A percentile compares a stretch with the other conserved stretches of the same genome.
Evolutionary conservation across 2,113 vertebrate species (phyloP).

Genomic region (Tachycineta bicolor): DNA sequence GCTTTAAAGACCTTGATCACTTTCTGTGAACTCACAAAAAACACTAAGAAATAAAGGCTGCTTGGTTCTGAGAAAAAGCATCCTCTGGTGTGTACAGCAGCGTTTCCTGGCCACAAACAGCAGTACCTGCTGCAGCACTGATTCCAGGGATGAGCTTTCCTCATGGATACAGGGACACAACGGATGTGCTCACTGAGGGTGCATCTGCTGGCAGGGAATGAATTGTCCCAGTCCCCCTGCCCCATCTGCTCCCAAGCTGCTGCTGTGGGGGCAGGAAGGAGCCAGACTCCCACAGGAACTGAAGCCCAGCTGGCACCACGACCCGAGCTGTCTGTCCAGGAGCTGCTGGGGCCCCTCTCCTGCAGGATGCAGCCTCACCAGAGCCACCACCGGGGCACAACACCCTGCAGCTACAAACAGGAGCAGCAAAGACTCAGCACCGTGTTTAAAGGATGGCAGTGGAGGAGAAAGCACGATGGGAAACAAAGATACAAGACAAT

Average conservation of each 20-base stretch:
- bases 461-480: slow-evolving; percentile 9
- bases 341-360: neutral
- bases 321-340: neutral
- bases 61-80: neutral
- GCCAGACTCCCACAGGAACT: neutral
- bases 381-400: neutral
- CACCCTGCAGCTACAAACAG: neutral
- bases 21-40: neutral
- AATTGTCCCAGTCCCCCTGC: neutral
- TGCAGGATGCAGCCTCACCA: neutral
- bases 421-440: rapidly evolving
- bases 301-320: rapidly evolving
- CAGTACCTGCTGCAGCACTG: neutral
- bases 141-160: neutral
- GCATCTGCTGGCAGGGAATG: rapidly evolving
- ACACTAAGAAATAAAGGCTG: neutral
- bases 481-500: slow-evolving; percentile 67
- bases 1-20: neutral
- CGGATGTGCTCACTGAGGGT: neutral
- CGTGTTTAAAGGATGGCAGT: neutral
- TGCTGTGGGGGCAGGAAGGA: rapidly evolving
- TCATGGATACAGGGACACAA: rapidly evolving
- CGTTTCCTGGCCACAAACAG: neutral
- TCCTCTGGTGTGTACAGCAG: neutral
- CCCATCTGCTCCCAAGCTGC: neutral